Base-by-base conservation (phyloP, 2,888 invertebrate species). In the Synergus laeviventris region DNA sequence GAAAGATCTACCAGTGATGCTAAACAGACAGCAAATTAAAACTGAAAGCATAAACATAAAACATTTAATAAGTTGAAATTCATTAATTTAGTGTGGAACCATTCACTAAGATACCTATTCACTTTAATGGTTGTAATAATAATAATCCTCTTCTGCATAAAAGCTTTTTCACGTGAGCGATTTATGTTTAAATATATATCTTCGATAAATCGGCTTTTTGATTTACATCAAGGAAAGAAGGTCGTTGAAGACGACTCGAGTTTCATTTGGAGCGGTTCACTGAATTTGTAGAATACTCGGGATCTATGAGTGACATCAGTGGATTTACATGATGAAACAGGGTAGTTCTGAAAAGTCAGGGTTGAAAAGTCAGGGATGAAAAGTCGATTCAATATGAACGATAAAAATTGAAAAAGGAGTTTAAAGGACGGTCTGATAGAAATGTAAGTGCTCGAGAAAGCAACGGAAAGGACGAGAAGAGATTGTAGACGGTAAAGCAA, bases 271-370 rank as follows among this genome's bases (percentile, higher is more conserved):
- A 24, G 21, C 18, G 7, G 49, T 54, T 54, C 49, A 54, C 18
- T 54, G 49, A 9, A 18, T 54, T 54, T 9, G 9, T 18, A 18
- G 49, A 54, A 18, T 54, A 54, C 18, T 9, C 24, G 14, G 5
- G 21, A 59, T 59, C 59, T 59, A 59, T 59, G 24, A 59, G 14
- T 59, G 59, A 59, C 59, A 61, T 62, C 62, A 18, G 38, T n/a
- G 18, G 38, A 31, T 62, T 62, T 38, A 62, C 62, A 62, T 62
- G 62, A 36, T 70, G 49, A 49, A 70, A 70, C 16, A 70, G 49
- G 38, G 36, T 36, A 62, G 36, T 38, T 18, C n/a, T 38, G 38
- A 38, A 62, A 39, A 38, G n/a, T 38, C 62, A 38, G n/a, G 38
- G 11, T 39, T 38, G 36, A 62, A 36, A 36, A 62, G n/a, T 38